phyloP scores from a whole-genome alignment of 2,888 invertebrate species.

The Nemotelus nigrinus region DNA sequence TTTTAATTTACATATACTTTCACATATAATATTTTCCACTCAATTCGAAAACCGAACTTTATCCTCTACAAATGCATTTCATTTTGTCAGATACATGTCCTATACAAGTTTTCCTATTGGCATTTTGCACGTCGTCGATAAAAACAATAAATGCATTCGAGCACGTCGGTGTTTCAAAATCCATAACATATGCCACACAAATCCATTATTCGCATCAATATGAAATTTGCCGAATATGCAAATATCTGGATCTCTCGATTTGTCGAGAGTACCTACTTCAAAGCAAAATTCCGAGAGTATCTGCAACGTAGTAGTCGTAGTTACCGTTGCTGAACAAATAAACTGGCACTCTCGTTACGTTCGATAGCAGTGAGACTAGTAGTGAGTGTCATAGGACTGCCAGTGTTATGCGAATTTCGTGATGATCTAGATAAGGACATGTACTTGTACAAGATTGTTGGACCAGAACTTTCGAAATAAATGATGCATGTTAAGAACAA shows the following conservation, averaged over 20 bases:
- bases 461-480: no score
- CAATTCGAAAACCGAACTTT: background rate
- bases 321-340: conserved; percentile 17
- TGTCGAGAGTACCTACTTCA: conserved; percentile 11
- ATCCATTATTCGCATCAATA: conserved; percentile 47
- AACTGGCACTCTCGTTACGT: background rate
- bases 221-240: conserved; percentile 49
- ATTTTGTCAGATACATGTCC: background rate
- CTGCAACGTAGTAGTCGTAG: conserved; percentile 18
- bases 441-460: no score
- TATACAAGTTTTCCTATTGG: background rate
- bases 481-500: no score
- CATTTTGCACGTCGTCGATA: background rate
- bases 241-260: conserved; percentile 45
- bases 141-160: conserved; percentile 37
- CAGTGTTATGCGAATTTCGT: no score
- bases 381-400: no score
- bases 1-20: no score
- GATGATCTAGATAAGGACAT: no score
- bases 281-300: conserved; percentile 18
- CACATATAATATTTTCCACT: no score
- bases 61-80: background rate
- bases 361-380: background rate
- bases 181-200: conserved; percentile 43
- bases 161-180: conserved; percentile 30